Evolutionary conservation across 1,140 invertebrate species (phyloP).

Genomic region (Drosophila aff.): DNA sequence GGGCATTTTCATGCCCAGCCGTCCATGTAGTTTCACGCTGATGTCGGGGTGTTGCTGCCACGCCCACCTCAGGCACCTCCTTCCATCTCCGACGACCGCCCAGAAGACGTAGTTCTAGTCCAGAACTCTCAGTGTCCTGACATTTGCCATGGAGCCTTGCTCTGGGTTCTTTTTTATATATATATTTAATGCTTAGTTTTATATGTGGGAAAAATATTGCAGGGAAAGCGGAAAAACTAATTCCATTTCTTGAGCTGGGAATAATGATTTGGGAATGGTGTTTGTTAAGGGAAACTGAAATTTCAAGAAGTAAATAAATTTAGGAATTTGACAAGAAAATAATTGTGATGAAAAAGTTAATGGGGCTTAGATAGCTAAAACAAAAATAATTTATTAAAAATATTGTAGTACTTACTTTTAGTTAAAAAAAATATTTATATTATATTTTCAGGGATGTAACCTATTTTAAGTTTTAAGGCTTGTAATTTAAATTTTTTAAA

Average conservation of each 20-base stretch:
- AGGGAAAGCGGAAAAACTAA: conserved; percentile 17
- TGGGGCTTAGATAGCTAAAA: no score
- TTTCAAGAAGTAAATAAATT: not conserved
- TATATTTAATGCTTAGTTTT: conserved; percentile 24
- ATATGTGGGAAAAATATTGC: conserved; percentile 17
- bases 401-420: no score
- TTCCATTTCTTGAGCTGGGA: conserved; percentile 11
- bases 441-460: no score
- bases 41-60: conserved; percentile 73
- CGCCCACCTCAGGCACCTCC: conserved; percentile 36
- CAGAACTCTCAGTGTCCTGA: conserved; percentile 61
- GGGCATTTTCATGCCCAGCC: conserved; percentile 77
- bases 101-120: conserved; percentile 27
- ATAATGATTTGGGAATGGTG: conserved; percentile 12
- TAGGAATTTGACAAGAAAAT: not conserved
- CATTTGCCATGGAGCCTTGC: conserved; percentile 55
- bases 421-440: no score
- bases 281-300: not conserved
- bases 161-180: conserved; percentile 9
- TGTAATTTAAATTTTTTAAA: not conserved
- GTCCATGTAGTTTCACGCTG: conserved; percentile 80
- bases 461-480: no score
- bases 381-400: no score
- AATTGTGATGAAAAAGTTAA: not conserved
- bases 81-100: conserved; percentile 1